A percentile compares a stretch with the other conserved stretches of the same genome.
Evolutionary conservation across 2,113 vertebrate species (phyloP).

Genomic region (Myotis lucifugus): DNA sequence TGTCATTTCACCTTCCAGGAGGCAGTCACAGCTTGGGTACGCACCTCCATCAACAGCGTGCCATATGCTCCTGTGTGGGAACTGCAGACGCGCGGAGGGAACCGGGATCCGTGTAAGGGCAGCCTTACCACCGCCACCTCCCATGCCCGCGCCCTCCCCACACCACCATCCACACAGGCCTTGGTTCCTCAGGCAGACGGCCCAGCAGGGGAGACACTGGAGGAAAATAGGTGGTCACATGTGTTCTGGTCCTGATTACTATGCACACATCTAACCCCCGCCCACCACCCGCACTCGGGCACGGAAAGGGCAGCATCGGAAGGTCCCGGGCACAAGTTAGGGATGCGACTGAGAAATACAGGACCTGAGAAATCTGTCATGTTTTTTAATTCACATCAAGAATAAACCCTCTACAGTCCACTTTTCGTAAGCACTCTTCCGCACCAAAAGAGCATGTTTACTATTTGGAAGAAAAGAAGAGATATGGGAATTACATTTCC

Average conservation of each 20-base stretch:
- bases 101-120: background rate
- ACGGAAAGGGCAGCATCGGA: background rate
- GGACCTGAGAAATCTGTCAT: constrained; percentile 42
- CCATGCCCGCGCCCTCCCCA: fast-evolving
- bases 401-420: background rate
- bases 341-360: constrained; percentile 59
- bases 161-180: background rate
- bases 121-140: background rate
- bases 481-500: constrained; percentile 55
- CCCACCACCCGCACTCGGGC: background rate
- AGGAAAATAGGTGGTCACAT: constrained; percentile 68
- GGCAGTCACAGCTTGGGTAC: constrained; percentile 12
- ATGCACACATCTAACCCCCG: background rate
- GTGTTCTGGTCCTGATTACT: constrained; percentile 21
- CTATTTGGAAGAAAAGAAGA: constrained; percentile 52
- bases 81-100: background rate
- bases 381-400: constrained; percentile 56
- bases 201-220: background rate
- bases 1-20: constrained; percentile 57
- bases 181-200: background rate
- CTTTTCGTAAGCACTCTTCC: constrained; percentile 57
- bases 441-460: constrained; percentile 47
- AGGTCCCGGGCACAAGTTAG: constrained; percentile 28
- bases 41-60: background rate
- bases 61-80: background rate